phyloP scores from a whole-genome alignment of 2,888 invertebrate genomes.

The Dexiosoma caninum region DNA sequence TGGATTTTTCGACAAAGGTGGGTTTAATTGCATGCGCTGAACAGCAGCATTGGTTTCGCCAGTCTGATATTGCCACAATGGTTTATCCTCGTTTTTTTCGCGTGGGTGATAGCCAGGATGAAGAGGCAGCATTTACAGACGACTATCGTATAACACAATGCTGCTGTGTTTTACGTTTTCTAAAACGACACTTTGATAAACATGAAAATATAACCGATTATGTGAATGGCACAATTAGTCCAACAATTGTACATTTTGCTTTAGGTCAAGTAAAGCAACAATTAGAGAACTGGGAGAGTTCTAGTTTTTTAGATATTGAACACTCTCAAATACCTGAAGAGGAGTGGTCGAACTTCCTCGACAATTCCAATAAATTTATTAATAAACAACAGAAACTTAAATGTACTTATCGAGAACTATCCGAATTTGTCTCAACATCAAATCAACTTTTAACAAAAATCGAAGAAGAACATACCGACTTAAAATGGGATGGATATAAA shows the following conservation, averaged over 20 bases:
- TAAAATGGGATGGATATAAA: slow-evolving; percentile 86
- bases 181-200: slow-evolving; percentile 64
- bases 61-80: slow-evolving; percentile 77
- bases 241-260: slow-evolving; percentile 67
- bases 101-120: slow-evolving; percentile 70
- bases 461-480: slow-evolving; percentile 81
- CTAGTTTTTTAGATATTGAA: slow-evolving; percentile 32
- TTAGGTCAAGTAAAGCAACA: slow-evolving; percentile 66
- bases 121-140: slow-evolving; percentile 70
- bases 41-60: slow-evolving; percentile 72
- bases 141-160: slow-evolving; percentile 90
- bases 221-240: slow-evolving; percentile 79
- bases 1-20: slow-evolving; percentile 79
- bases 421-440: slow-evolving; percentile 75
- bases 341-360: slow-evolving; percentile 67
- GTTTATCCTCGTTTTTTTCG: slow-evolving; percentile 83
- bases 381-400: slow-evolving; percentile 71
- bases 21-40: slow-evolving; percentile 77
- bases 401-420: slow-evolving; percentile 65
- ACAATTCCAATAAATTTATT: slow-evolving; percentile 72
- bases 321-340: slow-evolving; percentile 19
- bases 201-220: slow-evolving; percentile 76
- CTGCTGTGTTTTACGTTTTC: slow-evolving; percentile 84
- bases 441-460: slow-evolving; percentile 81
- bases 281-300: slow-evolving; percentile 67